Percentiles rank a stretch among this genome's conserved stretches.
Evolutionary conservation across 2,797 vertebrate species (phyloP).

Genomic region (Sebastes taczanowskii): DNA sequence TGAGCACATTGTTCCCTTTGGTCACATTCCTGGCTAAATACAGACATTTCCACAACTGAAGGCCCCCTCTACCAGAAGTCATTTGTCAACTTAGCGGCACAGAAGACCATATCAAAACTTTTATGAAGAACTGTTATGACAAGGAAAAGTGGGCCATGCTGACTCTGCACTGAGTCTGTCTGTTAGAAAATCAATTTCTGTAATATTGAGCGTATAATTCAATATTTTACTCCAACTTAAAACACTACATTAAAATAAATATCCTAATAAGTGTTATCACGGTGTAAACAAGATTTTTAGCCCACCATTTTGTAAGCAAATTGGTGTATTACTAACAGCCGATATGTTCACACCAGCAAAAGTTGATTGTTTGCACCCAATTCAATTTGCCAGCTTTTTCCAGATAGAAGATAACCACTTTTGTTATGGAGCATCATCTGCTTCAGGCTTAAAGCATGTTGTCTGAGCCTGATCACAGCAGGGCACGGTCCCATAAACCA

Average conservation of each 20-base stretch:
- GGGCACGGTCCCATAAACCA: constrained; percentile 59
- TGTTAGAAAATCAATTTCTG: background rate
- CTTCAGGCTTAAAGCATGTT: constrained; percentile 38
- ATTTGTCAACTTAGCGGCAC: constrained; percentile 63
- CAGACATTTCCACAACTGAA: constrained; percentile 73
- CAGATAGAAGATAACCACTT: constrained; percentile 33
- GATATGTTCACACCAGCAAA: constrained; percentile 18
- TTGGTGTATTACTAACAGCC: background rate
- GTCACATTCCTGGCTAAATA: constrained; percentile 80
- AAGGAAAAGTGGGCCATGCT: constrained; percentile 10
- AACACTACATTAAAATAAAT: background rate
- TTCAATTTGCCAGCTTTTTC: constrained; percentile 20
- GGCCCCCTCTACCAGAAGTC: constrained; percentile 59
- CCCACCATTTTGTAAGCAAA: background rate
- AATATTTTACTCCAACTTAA: background rate
- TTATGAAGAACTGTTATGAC: constrained; percentile 22
- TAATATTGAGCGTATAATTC: background rate
- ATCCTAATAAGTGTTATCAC: background rate
- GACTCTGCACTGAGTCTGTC: background rate
- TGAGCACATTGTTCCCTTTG: constrained; percentile 79
- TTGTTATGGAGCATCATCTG: constrained; percentile 46
- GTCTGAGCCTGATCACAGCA: constrained; percentile 60
- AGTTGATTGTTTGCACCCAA: constrained; percentile 1
- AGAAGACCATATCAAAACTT: constrained; percentile 46
- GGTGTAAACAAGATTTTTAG: background rate